Base-by-base conservation (phyloP, 2,888 invertebrate species). In the Alviniconcha strummeri region DNA sequence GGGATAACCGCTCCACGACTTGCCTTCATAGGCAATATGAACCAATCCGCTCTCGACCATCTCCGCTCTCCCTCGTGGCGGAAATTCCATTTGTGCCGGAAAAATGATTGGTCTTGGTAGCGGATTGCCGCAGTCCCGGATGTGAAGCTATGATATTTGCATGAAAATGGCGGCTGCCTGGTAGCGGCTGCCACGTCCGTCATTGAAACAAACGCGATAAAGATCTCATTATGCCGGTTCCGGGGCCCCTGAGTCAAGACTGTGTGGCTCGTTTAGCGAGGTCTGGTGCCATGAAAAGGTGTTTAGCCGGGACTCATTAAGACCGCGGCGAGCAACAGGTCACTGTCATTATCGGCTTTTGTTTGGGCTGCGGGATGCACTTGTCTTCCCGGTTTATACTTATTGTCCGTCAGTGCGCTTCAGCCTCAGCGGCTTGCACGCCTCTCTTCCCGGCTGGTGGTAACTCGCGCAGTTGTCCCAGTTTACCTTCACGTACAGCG, bases 181-280 rank as follows among this genome's bases (percentile, higher is more conserved):
- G 15, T 57, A 4, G 17, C 69, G 67, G 60, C 52, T n/a, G 57
- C 74, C 67, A 75, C 52, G 67, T 82, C 78, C 71, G 80, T 79
- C 83, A 78, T 79, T 81, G 81, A 81, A 83, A 81, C 85, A 85
- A 85, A 85, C 78, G 85, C 78, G 85, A 81, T 81, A 85, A 85
- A 85, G 83, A 81, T 83, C 83, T 85, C 81, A 81, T 85, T 85
- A 85, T 67, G 77, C 77, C 57, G 13, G 69, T 8, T 77, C 80
- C 76, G 54, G 64, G 81, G 74, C 67, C 67, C 81, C 19, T 72
- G 79, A 74, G 81, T 64, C 81, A 81, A 72, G 81, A 81, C 81
- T 81, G 75, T 74, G 74, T 57, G 83, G 82, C 64, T 84, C 80
- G 80, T 84, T 84, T 82, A 76, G 60, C 69, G 77, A 67, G 80